These are phyloP conservation scores for Pyrochroa serraticornis DNA, from an alignment of 2,888 invertebrate genomes.

Conservation along the genomic window DNA sequence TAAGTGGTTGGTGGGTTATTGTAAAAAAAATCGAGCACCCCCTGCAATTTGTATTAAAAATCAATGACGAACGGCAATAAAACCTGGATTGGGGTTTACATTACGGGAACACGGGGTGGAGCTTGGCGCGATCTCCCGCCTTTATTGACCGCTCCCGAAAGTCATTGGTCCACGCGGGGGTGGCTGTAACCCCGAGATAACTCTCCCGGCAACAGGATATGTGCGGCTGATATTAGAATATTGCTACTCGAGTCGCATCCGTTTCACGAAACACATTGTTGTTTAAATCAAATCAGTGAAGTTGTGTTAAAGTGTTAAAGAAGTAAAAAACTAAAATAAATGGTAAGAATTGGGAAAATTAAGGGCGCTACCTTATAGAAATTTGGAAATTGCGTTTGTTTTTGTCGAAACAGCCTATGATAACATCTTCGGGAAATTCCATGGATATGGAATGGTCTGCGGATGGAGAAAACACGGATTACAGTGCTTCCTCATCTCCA, in stretches of 20 bases:
- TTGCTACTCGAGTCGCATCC: slow-evolving; percentile 43
- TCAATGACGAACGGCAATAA: neutral
- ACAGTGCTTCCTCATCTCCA: slow-evolving; percentile 51
- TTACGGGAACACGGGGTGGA: slow-evolving; percentile 15
- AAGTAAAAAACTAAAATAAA: neutral
- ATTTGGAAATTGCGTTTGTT: neutral
- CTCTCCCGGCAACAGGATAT: slow-evolving; percentile 40
- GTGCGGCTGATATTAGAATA: slow-evolving; percentile 42
- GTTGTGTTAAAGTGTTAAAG: neutral
- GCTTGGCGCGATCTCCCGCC: slow-evolving; percentile 18
- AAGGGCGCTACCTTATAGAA: too few relatives aligned
- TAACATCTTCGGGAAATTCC: slow-evolving; percentile 40
- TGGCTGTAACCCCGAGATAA: slow-evolving; percentile 45
- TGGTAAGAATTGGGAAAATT: slow-evolving; percentile 4
- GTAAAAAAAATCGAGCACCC: neutral
- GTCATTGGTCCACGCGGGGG: slow-evolving; percentile 41
- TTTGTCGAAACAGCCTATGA: slow-evolving; percentile 47
- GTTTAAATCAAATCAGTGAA: neutral
- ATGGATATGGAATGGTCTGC: slow-evolving; percentile 54
- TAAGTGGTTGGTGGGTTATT: neutral
- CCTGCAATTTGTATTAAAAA: neutral
- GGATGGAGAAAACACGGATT: slow-evolving; percentile 55
- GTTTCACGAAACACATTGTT: slow-evolving; percentile 8
- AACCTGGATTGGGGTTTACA: neutral
- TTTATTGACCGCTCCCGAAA: slow-evolving; percentile 9